Conservation (phyloP, 2,113 vertebrate genomes). For the Heteronetta atricapilla region DNA sequence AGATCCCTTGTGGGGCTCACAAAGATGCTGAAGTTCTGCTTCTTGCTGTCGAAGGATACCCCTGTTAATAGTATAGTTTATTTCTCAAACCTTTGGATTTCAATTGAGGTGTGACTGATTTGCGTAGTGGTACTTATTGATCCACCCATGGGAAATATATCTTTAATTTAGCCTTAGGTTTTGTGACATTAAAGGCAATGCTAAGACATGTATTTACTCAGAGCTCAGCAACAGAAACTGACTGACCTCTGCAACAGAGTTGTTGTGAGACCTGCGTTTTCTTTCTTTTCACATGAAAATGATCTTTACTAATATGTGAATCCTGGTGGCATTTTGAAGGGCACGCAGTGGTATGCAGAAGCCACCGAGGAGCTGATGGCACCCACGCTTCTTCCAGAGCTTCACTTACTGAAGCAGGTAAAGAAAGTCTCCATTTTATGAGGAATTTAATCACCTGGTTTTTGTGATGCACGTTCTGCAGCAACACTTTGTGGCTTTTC, state of each 20-base stretch:
- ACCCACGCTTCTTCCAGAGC: slow-evolving; percentile 93
- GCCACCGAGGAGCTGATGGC: slow-evolving; percentile 95
- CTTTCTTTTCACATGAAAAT: not conserved
- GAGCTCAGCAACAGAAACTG: not conserved
- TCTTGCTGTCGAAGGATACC: not conserved
- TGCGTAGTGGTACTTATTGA: accelerated
- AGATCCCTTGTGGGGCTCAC: not conserved
- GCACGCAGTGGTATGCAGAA: slow-evolving; percentile 92
- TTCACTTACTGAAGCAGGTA: slow-evolving; percentile 93
- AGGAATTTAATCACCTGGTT: not conserved
- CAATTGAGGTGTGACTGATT: not conserved
- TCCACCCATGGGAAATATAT: not conserved
- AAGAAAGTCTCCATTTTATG: not conserved
- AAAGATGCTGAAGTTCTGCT: not conserved
- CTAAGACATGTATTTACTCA: not conserved
- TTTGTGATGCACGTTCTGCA: not conserved
- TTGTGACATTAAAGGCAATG: not conserved
- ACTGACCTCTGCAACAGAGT: not conserved
- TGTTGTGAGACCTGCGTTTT: not conserved
- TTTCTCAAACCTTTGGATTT: not conserved
- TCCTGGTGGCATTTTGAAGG: slow-evolving; percentile 73
- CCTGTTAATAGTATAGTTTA: not conserved
- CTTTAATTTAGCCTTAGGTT: not conserved
- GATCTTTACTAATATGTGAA: not conserved
- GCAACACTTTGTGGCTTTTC: not conserved